These are phyloP conservation scores for Elanus axillaris DNA, from an alignment of 2,113 vertebrate species.

Conservation along the genomic window DNA sequence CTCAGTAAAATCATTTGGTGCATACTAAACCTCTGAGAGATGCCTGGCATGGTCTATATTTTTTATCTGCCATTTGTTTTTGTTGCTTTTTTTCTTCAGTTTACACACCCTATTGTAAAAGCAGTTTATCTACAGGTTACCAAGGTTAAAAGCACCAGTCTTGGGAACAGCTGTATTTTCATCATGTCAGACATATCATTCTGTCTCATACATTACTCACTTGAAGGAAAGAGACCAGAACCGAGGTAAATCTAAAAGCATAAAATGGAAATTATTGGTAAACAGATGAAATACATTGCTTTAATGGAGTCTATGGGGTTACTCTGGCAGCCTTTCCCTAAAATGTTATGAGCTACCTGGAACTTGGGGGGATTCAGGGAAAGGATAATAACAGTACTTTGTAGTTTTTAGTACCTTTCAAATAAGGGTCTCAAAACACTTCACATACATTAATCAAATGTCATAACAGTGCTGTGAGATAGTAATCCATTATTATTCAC, in stretches of 20 bases:
- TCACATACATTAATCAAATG: constrained; percentile 11
- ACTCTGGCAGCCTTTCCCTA: constrained; percentile 17
- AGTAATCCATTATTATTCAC: background rate
- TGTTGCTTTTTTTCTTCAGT: background rate
- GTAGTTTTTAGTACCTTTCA: constrained; percentile 31
- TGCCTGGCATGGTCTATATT: background rate
- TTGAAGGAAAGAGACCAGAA: background rate
- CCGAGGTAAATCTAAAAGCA: background rate
- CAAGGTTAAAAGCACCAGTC: background rate
- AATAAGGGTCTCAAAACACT: constrained; percentile 30
- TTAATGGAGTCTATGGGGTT: background rate
- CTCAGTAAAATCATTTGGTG: background rate
- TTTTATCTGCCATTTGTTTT: background rate
- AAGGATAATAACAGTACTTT: constrained; percentile 6
- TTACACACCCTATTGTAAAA: background rate
- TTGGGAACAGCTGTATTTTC: background rate
- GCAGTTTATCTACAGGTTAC: background rate
- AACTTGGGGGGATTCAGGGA: constrained; percentile 30
- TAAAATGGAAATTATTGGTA: background rate
- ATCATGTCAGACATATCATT: background rate
- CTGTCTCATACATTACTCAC: background rate
- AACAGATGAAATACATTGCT: background rate
- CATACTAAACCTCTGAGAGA: background rate
- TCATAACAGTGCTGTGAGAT: background rate
- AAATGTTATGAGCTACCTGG: constrained; percentile 12